Evolutionary conservation across 2,797 vertebrate genomes (phyloP).

Genomic region (Ispidina lecontei): DNA sequence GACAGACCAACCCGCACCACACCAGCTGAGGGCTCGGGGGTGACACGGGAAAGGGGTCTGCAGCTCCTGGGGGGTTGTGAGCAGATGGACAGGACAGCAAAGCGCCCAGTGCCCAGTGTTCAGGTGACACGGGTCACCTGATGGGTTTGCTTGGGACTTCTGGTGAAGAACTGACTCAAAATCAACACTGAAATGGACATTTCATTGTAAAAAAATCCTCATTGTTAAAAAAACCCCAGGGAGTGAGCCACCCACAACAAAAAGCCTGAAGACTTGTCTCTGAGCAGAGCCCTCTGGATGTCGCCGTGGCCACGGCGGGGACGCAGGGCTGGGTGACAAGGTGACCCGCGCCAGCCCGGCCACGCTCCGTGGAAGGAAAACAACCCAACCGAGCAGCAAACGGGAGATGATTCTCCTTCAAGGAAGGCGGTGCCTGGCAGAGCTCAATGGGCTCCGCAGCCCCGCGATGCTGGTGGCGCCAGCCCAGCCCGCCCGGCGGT

Average conservation of each 20-base stretch:
- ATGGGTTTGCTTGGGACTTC: neutral
- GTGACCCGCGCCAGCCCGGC: accelerated
- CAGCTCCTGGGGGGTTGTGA: neutral
- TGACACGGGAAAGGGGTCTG: no score
- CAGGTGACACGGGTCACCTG: neutral
- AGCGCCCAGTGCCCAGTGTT: accelerated
- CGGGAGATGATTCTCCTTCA: accelerated
- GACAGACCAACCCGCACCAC: no score
- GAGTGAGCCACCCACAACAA: neutral
- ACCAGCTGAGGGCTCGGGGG: no score
- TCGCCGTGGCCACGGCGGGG: accelerated
- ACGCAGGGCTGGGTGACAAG: accelerated
- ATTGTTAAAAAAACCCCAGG: accelerated
- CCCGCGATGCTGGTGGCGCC: accelerated
- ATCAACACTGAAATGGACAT: accelerated
- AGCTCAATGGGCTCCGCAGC: neutral
- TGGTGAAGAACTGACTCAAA: neutral
- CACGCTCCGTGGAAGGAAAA: neutral
- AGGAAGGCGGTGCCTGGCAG: accelerated
- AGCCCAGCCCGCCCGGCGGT: neutral
- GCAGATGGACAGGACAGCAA: neutral
- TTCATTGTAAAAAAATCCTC: accelerated
- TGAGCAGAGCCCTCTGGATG: accelerated
- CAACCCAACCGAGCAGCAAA: accelerated
- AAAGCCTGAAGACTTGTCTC: accelerated